Conservation (phyloP, 2,797 vertebrate species). For the Pangasius macronema region DNA sequence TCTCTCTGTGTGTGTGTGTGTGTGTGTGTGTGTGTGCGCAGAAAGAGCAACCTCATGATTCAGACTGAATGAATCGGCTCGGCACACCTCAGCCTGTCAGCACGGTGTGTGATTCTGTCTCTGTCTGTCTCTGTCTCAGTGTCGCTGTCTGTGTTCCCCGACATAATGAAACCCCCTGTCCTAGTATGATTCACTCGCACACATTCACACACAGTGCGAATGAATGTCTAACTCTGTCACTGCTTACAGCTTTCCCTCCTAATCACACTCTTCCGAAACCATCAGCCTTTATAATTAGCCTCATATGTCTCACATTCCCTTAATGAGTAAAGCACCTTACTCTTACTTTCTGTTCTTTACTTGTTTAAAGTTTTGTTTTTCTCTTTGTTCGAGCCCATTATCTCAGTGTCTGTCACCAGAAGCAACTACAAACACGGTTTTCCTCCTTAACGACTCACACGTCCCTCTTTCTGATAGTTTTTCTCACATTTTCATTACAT, state of each 20-base stretch:
- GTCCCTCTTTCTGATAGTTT: background rate
- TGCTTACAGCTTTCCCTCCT: background rate
- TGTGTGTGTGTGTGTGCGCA: conserved; percentile 4
- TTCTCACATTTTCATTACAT: background rate
- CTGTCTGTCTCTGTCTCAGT: background rate
- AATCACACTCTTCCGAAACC: conserved; percentile 10
- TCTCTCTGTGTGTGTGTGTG: conserved; percentile 6
- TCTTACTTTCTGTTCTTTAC: background rate
- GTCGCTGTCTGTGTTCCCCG: conserved; percentile 16
- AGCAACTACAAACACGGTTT: background rate
- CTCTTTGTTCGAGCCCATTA: background rate
- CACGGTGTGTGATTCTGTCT: background rate
- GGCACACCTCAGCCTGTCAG: conserved; percentile 27
- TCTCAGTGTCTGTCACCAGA: background rate
- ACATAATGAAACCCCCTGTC: conserved; percentile 16
- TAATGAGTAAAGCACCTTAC: conserved; percentile 10
- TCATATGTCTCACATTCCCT: conserved; percentile 24
- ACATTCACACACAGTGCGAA: background rate
- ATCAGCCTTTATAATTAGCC: conserved; percentile 29
- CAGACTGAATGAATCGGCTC: conserved; percentile 51
- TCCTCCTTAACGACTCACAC: background rate
- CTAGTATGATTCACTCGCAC: background rate
- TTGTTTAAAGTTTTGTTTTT: background rate
- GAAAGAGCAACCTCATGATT: conserved; percentile 48
- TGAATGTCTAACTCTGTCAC: background rate